These are phyloP conservation scores for Catostylus mosaicus DNA, from an alignment of 30 jellyfish, hydroid and myxozoan genomes.

Conservation along the genomic window DNA sequence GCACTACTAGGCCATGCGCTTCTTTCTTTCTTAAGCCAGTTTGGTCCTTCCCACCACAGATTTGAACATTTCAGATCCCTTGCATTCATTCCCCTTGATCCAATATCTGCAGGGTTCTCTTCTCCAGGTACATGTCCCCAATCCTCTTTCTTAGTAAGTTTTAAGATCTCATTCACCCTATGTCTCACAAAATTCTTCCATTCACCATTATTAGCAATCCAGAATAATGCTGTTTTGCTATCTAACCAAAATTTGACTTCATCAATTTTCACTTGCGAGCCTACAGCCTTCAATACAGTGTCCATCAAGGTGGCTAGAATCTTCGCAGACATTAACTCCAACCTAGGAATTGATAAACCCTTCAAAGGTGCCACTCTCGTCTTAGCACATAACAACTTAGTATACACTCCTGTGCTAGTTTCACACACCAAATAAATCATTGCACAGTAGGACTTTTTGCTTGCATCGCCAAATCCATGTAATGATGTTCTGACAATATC, in stretches of 20 bases:
- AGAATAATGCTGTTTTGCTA: conserved; percentile 62
- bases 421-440: conserved; percentile 14
- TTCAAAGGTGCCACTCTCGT: conserved; percentile 73
- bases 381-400: conserved; percentile 29
- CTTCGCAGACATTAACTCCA: conserved; percentile 60
- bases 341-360: conserved; percentile 43
- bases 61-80: conserved; percentile 4
- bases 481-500: conserved; percentile 28
- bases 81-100: conserved; percentile 64
- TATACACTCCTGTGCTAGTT: conserved; percentile 30
- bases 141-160: conserved; percentile 24
- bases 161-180: conserved; percentile 56
- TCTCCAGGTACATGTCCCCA: conserved; percentile 71
- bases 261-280: conserved; percentile 35
- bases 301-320: conserved; percentile 45
- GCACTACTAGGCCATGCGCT: conserved; percentile 40
- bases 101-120: conserved; percentile 75
- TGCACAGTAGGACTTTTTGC: conserved; percentile 46
- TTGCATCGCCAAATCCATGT: conserved; percentile 67
- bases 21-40: conserved; percentile 41
- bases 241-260: conserved; percentile 49
- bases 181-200: conserved; percentile 68
- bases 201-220: conserved; percentile 52
- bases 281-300: conserved; percentile 42
- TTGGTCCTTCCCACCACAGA: conserved; percentile 77